Base-by-base conservation (phyloP, 2,888 invertebrate species). In the Ophion obscuratus region DNA sequence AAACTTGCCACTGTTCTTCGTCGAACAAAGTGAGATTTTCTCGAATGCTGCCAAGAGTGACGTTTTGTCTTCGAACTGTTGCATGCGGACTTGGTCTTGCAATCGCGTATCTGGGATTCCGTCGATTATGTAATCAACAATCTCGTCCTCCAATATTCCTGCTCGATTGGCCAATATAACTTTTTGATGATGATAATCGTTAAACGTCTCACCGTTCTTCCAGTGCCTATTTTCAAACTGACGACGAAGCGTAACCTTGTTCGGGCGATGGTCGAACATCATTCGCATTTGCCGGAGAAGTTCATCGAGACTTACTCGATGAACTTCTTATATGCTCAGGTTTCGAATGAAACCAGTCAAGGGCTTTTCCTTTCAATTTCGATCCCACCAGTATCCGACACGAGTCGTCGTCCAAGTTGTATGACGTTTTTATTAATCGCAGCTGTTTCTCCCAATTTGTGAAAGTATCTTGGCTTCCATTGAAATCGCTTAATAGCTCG, bases 271-370 rank as follows among this genome's bases (percentile, higher is more conserved):
- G 36, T 36, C 6, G 36, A 36, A 36, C 36, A 36, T 36, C 36
- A 36, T 36, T 36, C 36, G 36, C 80, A 85, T 83, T 66, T 73
- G 77, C 10, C 36, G 10, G 17, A 87, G 40, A 0, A 85, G 14
- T 17, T 31, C 14, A 10, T 75, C 61, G 20, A 79, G 36, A n/a
- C 20, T 59, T 83, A 81, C 83, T n/a, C n/a, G n/a, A n/a, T n/a
- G n/a, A n/a, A n/a, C n/a, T n/a, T 17, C 75, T 83, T 2, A 86
- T 66, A 53, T 87, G 85, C 5, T 84, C 24, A 24, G 24, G 84
- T 57, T 80, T 84, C 27, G 87, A 85, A 47, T 85, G 85, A 14
- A 87, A 87, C 87, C 85, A 87, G 2, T 79, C 71, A 14, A 82
- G 78, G 4, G 79, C 83, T n/a, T 27, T 59, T 53, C 76, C 79